A percentile compares a stretch with the other conserved stretches of the same genome.
These are phyloP conservation scores for Chrysolina americana DNA, from an alignment of 2,888 invertebrate genomes.

Conservation along the genomic window DNA sequence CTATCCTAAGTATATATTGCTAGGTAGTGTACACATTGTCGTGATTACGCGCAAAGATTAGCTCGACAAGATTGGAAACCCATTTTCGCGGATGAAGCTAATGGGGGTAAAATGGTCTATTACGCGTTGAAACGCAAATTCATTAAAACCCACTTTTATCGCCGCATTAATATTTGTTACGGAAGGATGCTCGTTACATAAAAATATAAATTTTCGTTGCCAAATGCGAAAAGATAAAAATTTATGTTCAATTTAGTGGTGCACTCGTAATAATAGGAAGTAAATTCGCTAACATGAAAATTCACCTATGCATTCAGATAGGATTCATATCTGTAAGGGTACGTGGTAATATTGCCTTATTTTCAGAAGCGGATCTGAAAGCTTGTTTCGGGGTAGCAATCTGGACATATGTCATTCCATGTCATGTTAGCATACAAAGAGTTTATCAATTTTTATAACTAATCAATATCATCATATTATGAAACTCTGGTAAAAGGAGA, in stretches of 20 bases:
- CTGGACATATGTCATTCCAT: no score
- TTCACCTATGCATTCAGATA: background rate
- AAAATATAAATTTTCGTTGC: background rate
- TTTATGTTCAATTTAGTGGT: background rate
- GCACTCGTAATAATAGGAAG: background rate
- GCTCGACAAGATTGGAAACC: conserved; percentile 80
- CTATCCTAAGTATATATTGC: conserved; percentile 57
- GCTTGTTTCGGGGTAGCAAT: no score
- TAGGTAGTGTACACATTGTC: conserved; percentile 69
- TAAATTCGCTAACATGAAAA: background rate
- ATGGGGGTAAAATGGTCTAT: conserved; percentile 27
- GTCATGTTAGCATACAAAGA: no score
- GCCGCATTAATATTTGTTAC: conserved; percentile 13
- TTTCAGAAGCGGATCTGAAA: no score
- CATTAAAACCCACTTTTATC: conserved; percentile 6
- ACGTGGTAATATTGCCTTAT: no score
- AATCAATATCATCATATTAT: no score
- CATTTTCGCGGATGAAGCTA: conserved; percentile 74
- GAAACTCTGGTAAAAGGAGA: no score
- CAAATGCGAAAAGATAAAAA: background rate
- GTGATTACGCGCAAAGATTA: conserved; percentile 82
- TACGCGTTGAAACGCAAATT: conserved; percentile 12
- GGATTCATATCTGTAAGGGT: no score
- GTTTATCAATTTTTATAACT: no score
- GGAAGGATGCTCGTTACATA: background rate